Evolutionary conservation across 2,113 vertebrate genomes (phyloP), one percentile per base, ranked within the genome.

Genomic region (Mesocricetus auratus): DNA sequence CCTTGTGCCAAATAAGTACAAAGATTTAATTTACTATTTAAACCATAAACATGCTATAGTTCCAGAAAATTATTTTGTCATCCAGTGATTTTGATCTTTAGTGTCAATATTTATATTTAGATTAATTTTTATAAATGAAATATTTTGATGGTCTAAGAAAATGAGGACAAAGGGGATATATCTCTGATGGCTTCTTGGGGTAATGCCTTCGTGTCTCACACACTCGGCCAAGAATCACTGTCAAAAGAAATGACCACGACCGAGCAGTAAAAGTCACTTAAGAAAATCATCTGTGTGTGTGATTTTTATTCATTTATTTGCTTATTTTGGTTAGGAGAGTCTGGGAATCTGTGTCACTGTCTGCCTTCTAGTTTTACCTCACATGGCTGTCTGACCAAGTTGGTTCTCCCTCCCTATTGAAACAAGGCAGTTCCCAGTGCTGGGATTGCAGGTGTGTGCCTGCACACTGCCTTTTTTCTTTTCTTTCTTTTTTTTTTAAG

Each of bases 21-120:
- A 98, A 98, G 93, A 98, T 98, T 98, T 98, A 98, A 98, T 98
- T 98, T 98, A 97, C 97, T 98, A 98, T 98, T 98, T 94, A 97
- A 97, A 97, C 95, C 98, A 98, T 98, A 98, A 97, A 94, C 98
- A 93, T 94, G 98, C 98, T 98, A 98, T 86, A 99, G 98, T 98
- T 98, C 97, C 98, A 96, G 97, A 97, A 98, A 98, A 98, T 99
- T 98, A 98, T 99, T 99, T 98, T 99, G 98, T 98, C 99, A 98
- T 98, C 97, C 88, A 98, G 98, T 99, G 98, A 98, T 98, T 99
- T 98, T 98, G 98, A 98, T 98, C 98, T 98, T 98, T 97, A 98
- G 98, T 98, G 98, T 99, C 98, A 98, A 98, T 99, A 98, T 99
- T 99, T 99, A 97, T 98, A 99, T 98, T 98, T 98, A 98, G 98